Base-by-base conservation (phyloP, 1,140 invertebrate genomes). In the Cheumatopsyche charites region DNA sequence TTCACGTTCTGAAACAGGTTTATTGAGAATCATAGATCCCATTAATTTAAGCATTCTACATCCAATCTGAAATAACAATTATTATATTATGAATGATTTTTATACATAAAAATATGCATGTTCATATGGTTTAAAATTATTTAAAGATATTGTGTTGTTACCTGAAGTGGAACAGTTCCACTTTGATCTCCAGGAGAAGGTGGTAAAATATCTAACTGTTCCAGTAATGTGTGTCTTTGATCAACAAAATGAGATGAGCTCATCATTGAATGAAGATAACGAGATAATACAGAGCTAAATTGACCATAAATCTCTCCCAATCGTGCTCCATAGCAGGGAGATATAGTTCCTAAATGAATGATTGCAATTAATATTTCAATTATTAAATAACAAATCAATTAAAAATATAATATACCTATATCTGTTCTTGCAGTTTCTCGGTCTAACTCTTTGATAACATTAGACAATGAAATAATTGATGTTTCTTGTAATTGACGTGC, bases 1-100 rank as follows among this genome's bases (percentile, higher is more conserved):
- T 85, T 97, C 95, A 78, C 94, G 92, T 77, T 97, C 94, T 42
- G 89, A 88, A 77, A 94, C 90, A 25, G 92, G 90, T 80, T 94
- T 91, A 47, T 94, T 82, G 11, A 97, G 79, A 7, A 94, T 83
- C 77, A 93, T 90, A 82, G 91, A 82, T 6, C 87, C 85, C 1
- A 87, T 83, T 12, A 96, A 89, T 47, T 94, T 91, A 0, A 97
- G 85, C 1, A 93, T 94, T 73, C 94, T 87, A 0, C 93, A 91
- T 78, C 94, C 93, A 0, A 98, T 92, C 81, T 95, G 89, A 45
- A 94, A 82, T 0, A 91, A 90, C 94, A 94, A 96, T 5, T 85
- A 67, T 86, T 88, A 21, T 7, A 83, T 84, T 75, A 88, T 86
- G 1, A 85, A 85, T 25, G 3, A 36, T 36, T 36, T 36, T 36